Conservation (phyloP, 1,140 invertebrate genomes). For the Adelges cooleyi region DNA sequence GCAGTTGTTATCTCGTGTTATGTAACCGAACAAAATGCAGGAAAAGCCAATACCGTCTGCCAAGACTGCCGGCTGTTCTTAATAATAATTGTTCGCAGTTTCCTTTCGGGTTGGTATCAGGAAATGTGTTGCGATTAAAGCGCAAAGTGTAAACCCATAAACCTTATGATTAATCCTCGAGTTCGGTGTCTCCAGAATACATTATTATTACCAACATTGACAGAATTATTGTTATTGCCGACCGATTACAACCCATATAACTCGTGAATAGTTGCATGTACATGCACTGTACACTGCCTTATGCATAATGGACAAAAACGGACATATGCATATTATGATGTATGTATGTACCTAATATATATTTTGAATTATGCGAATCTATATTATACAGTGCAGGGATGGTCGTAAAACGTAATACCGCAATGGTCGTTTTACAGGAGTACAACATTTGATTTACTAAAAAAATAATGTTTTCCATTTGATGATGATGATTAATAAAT, state of each 20-base stretch:
- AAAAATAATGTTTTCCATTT: no score
- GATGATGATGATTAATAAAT: no score
- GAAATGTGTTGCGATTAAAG: neutral
- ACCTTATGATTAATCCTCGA: neutral
- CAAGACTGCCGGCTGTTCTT: neutral
- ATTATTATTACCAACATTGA: neutral
- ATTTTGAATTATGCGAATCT: no score
- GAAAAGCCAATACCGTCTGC: neutral
- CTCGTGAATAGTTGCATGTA: neutral
- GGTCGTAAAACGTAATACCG: no score
- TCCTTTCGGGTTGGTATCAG: neutral
- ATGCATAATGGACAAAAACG: neutral
- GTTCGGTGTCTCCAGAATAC: neutral
- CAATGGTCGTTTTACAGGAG: no score
- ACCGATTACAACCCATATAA: neutral
- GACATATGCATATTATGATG: no score
- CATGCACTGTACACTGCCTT: neutral
- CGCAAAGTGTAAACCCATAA: no score
- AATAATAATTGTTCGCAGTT: slow-evolving; percentile 5
- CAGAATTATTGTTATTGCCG: neutral
- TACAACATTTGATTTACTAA: no score
- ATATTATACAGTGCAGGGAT: no score
- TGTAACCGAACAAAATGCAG: no score
- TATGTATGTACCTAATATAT: no score
- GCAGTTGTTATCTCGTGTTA: no score